Conservation (phyloP, 2,797 vertebrate species). For the Hybognathus amarus region DNA sequence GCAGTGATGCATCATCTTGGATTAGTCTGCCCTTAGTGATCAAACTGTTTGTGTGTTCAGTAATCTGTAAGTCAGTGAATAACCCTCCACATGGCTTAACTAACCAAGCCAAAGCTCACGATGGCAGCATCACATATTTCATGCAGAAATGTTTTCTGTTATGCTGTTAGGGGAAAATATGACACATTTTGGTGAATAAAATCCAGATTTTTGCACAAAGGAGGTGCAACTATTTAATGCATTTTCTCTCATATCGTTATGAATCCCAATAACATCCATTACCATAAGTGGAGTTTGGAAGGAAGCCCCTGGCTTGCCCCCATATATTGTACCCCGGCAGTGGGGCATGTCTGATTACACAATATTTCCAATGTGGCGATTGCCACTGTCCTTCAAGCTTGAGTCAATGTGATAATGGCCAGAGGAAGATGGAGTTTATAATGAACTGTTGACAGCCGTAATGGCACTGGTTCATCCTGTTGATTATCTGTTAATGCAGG, state of each 20-base stretch:
- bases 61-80: not conserved
- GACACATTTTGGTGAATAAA: not conserved
- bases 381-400: constrained; percentile 50
- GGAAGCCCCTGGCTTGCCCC: constrained; percentile 55
- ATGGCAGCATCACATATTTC: not conserved
- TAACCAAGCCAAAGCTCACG: not conserved
- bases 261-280: constrained; percentile 58
- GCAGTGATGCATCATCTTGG: not conserved
- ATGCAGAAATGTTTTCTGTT: not conserved
- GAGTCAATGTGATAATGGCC: constrained; percentile 43
- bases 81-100: not conserved
- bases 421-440: constrained; percentile 40
- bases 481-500: constrained; percentile 33
- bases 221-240: not conserved
- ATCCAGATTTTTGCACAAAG: not conserved
- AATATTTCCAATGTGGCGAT: constrained; percentile 48
- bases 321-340: constrained; percentile 30
- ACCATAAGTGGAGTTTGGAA: constrained; percentile 66
- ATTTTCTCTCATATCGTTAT: not conserved
- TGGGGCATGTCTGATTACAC: constrained; percentile 59
- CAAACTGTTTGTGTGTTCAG: constrained; percentile 1
- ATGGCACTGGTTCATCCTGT: constrained; percentile 25
- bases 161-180: not conserved
- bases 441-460: constrained; percentile 40
- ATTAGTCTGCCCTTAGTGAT: not conserved